Base-by-base conservation (phyloP, 2,113 vertebrate species). In the Halichoeres trimaculatus region DNA sequence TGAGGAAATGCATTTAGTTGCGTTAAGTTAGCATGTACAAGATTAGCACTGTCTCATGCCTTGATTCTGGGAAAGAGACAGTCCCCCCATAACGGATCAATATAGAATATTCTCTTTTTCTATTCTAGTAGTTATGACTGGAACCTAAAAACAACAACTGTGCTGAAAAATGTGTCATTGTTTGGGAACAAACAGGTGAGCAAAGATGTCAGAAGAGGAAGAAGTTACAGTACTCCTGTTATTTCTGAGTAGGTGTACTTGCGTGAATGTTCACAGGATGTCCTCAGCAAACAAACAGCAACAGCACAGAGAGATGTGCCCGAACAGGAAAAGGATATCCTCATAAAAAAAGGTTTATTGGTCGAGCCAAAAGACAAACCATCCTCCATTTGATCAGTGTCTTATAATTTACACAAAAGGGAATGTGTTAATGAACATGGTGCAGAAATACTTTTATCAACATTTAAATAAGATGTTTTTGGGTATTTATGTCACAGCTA, bases 291-390 rank as follows among this genome's bases (percentile, higher is more conserved):
- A 80, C 79, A 83, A 86, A 86, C 65, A 69, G 62, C 13, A 36
- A 57, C 9, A 62, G 58, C 22, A 48, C 52, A 43, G 60, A 70
- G 58, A 71, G 68, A 76, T 60, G 56, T 71, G 56, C 51, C 77
- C 14, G 51, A n/a, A 57, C 83, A 83, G 84, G 81, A 86, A 59
- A 73, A 72, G 80, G 72, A 87, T 78, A 74, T 85, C 83, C 81
- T 84, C 38, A 45, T 9, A 36, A 68, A 16, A 45, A 13, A 9
- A 35, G 22, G 36, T 66, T 74, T 70, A 73, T 68, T 80, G 48
- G 11, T n/a, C 16, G 61, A 36, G 35, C 56, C 48, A 70, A 78
- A 77, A 17, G 9, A 13, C 34, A 74, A 48, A 40, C 50, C 59
- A 43, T 48, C 57, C 22, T 72, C 41, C 12, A 35, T 34, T 65